Evolutionary conservation across 2,888 invertebrate species (phyloP), one percentile per base, ranked within the genome.

Genomic region (Leucania comma): DNA sequence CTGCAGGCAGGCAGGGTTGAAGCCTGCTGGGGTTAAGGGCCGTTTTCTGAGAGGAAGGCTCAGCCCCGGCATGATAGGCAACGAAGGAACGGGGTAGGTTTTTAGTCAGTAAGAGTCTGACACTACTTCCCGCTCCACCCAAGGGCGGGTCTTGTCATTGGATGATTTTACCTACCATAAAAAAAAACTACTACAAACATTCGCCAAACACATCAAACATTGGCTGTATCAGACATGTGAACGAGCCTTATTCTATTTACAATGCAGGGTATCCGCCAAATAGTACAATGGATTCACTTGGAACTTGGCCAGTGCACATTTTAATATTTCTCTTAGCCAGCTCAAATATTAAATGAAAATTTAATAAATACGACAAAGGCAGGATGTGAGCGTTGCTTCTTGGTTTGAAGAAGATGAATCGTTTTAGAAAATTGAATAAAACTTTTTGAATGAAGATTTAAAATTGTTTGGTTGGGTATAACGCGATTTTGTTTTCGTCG

Each of bases 211-310:
- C 64, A 62, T 35, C 65, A 38, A 70, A 81, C n/a, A 60, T 67
- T 72, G 67, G 53, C 59, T 54, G n/a, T 57, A 42, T 17, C 38
- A 20, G 77, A 50, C 5, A 67, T 70, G 75, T 71, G 63, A 56
- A 46, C 69, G 24, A 6, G 9, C 17, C 72, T 22, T 72, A 69
- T 72, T 59, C 64, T 78, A 61, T 80, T 86, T 82, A 80, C 75
- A 58, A 86, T 88, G 85, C 88, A 85, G 83, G 81, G 68, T 42
- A 24, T 72, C 22, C 61, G 90, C 90, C 90, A 90, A 90, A 84
- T 80, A 78, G 71, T 82, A 88, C 88, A 89, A 88, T 88, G 73
- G 84, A 84, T 79, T 71, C 80, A 51, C 58, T 88, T 90, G 88
- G 90, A 81, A 24, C 62, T 5, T 0, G n/a, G 88, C 90, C 89